Conservation (phyloP, 2,797 vertebrate genomes). For the Micromesistius poutassou region DNA sequence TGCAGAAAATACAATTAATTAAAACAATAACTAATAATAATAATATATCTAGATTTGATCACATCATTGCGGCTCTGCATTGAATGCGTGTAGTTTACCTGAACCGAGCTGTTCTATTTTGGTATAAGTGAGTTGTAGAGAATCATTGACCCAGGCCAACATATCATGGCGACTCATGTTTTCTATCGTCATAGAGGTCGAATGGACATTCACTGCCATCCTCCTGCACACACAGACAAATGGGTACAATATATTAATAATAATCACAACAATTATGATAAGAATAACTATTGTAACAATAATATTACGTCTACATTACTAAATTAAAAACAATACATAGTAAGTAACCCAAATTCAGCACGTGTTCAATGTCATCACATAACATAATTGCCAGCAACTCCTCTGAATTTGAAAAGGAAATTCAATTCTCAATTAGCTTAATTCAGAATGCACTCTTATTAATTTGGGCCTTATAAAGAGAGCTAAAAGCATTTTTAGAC, state of each 20-base stretch:
- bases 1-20: constrained; percentile 36
- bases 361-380: background rate
- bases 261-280: background rate
- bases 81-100: constrained; percentile 66
- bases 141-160: constrained; percentile 96
- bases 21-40: background rate
- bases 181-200: constrained; percentile 92
- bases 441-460: background rate
- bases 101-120: constrained; percentile 95
- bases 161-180: constrained; percentile 98
- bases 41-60: background rate
- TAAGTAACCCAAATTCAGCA: background rate
- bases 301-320: background rate
- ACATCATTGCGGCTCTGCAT: background rate
- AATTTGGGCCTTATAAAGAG: background rate
- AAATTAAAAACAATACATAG: background rate
- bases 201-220: constrained; percentile 98
- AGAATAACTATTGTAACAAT: background rate
- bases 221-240: constrained; percentile 66
- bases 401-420: background rate
- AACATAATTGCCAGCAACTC: background rate
- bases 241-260: constrained; percentile 17
- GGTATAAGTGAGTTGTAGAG: constrained; percentile 88
- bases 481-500: constrained; percentile 3
- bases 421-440: background rate